Base-by-base conservation (phyloP, 2,797 vertebrate species). In the Nyctibius grandis region DNA sequence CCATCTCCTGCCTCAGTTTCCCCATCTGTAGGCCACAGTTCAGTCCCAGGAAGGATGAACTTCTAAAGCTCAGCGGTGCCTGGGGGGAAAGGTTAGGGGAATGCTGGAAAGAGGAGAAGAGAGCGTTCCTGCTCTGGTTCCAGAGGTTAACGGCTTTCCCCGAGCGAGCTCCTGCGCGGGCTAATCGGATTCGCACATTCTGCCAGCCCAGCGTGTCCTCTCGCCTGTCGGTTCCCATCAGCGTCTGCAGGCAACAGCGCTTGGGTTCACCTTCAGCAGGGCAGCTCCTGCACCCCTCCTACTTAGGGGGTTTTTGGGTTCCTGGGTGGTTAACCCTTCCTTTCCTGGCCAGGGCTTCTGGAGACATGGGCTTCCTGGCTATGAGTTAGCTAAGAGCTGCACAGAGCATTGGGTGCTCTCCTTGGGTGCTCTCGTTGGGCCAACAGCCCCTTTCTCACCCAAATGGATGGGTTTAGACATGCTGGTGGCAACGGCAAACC, bases 201-300 rank as follows among this genome's bases (percentile, higher is more conserved):
- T 76, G 78, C 90, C 87, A 79, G 57, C 73, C 79, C 36, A 38
- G 73, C 10, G 1, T 57, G 91, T 65, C 92, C 88, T 84, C 69
- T 72, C 29, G 57, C 83, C 87, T 96, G 93, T 96, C 94, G 15
- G 65, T 76, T 93, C 91, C 76, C 85, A 94, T 97, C 94, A 97
- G 60, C 12, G 2, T 78, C 89, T 67, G 22, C 48, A 44, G 88
- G 36, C 75, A 67, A 15, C 4, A 12, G 74, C 5, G 8, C 84
- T 57, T 59, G 45, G 16, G 6, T 85, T 89, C 91, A 74, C 85
- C 60, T 77, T 53, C 87, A 56, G 44, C 88, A 42, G 36, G 73
- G 31, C 65, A 75, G 12, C 33, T 21, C 20, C 54, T 20, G 14
- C 33, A n/a, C 31, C 78, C 90, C 70, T 36, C 53, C 38, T 18